These are phyloP conservation scores for Pseudopodoces humilis DNA, from an alignment of 2,113 vertebrate species.

Conservation along the genomic window DNA sequence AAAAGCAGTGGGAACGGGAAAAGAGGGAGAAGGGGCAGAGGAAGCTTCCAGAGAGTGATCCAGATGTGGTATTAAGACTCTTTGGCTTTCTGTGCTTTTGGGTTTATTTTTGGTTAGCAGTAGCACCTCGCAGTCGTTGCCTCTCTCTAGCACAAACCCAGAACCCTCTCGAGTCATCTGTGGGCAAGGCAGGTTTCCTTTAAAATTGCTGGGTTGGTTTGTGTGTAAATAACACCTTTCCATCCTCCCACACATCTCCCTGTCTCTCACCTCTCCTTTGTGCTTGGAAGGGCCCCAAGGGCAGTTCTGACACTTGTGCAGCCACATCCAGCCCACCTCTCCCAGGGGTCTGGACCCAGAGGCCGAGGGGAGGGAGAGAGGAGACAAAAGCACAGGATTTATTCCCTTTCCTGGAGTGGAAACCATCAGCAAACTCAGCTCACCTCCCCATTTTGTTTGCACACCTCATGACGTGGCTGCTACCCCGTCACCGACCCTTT, in stretches of 20 bases:
- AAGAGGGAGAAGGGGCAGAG: conserved; percentile 2
- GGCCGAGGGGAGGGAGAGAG: neutral
- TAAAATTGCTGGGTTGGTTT: neutral
- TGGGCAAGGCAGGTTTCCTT: neutral
- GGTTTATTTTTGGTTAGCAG: conserved; percentile 10
- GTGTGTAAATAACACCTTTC: conserved; percentile 61
- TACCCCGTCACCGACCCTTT: neutral
- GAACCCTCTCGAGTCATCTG: neutral
- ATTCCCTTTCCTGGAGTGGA: neutral
- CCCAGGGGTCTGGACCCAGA: neutral
- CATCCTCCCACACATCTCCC: neutral
- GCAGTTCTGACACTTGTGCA: neutral
- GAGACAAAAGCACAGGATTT: neutral
- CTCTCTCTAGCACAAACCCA: conserved; percentile 38
- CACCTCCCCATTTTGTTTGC: neutral
- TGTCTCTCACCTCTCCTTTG: neutral
- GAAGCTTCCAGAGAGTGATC: neutral
- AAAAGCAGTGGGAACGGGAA: conserved; percentile 21
- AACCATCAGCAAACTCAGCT: neutral
- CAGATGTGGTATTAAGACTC: neutral
- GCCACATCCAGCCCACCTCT: neutral
- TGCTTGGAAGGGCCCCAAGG: neutral
- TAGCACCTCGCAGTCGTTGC: conserved; percentile 15
- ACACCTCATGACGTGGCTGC: neutral
- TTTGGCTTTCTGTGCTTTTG: neutral